Evolutionary conservation across 2,888 invertebrate genomes (phyloP).

Genomic region (Cosmopolites sordidus): DNA sequence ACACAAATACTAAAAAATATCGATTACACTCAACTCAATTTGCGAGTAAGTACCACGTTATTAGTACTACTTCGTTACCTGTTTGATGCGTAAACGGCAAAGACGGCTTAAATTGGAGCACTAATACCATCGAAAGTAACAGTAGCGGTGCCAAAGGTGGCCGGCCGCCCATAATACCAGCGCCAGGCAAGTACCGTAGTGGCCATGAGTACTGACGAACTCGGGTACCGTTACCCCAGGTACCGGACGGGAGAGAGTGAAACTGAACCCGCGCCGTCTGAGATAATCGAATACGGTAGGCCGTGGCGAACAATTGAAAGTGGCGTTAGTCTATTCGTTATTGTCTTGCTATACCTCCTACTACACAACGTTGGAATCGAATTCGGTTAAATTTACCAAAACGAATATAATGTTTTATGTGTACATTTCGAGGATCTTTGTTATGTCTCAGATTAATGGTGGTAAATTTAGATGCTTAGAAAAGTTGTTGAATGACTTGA

Average conservation of each 20-base stretch:
- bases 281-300: background rate
- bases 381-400: too few relatives aligned
- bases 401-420: too few relatives aligned
- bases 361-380: too few relatives aligned
- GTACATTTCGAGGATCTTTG: too few relatives aligned
- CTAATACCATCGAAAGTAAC: slow-evolving; percentile 31
- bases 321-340: background rate
- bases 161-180: slow-evolving; percentile 23
- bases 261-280: slow-evolving; percentile 16
- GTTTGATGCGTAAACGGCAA: slow-evolving; percentile 38
- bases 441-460: too few relatives aligned
- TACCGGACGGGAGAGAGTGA: slow-evolving; percentile 43
- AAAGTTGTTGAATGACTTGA: too few relatives aligned
- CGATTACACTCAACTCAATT: too few relatives aligned
- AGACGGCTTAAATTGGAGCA: slow-evolving; percentile 39
- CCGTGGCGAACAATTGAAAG: slow-evolving; percentile 1
- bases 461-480: too few relatives aligned
- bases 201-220: slow-evolving; percentile 25
- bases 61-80: slow-evolving; percentile 15
- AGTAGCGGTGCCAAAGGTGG: slow-evolving; percentile 36
- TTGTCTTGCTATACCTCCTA: too few relatives aligned
- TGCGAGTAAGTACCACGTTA: too few relatives aligned
- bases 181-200: slow-evolving; percentile 26
- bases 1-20: too few relatives aligned
- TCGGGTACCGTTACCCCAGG: slow-evolving; percentile 19